These are phyloP conservation scores for Anas platyrhynchos DNA, from an alignment of 2,113 vertebrate genomes.

Conservation along the genomic window DNA sequence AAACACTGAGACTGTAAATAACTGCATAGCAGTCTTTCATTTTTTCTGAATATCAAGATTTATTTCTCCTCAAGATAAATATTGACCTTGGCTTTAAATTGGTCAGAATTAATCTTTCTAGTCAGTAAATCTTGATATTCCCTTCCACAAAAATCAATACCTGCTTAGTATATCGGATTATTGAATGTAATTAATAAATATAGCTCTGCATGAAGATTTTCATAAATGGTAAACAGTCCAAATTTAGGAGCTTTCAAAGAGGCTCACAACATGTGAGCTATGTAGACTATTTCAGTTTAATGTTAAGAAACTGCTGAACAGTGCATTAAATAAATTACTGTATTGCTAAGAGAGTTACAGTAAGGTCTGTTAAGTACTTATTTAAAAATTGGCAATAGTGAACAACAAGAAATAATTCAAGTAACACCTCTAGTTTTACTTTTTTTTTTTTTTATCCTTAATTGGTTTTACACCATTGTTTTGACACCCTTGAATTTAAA, in stretches of 20 bases:
- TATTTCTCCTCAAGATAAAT: constrained; percentile 1
- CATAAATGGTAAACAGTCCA: not conserved
- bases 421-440: constrained; percentile 69
- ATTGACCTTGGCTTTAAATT: constrained; percentile 44
- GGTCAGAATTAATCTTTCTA: constrained; percentile 40
- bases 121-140: constrained; percentile 47
- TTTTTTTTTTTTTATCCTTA: constrained; percentile 73
- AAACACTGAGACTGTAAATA: not conserved
- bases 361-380: constrained; percentile 68
- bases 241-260: constrained; percentile 13
- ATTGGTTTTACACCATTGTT: constrained; percentile 73
- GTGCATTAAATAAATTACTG: constrained; percentile 59
- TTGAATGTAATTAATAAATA: constrained; percentile 9
- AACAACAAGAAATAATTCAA: constrained; percentile 74
- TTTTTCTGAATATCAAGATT: not conserved
- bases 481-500: constrained; percentile 71
- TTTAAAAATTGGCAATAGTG: constrained; percentile 66
- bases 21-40: not conserved
- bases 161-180: constrained; percentile 34
- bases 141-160: not conserved
- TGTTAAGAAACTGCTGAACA: constrained; percentile 49
- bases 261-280: not conserved
- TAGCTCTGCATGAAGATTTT: not conserved
- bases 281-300: constrained; percentile 10
- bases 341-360: constrained; percentile 58